Percentiles rank a stretch among this genome's conserved stretches.
phyloP scores from a whole-genome alignment of 2,113 vertebrate species.

The Gymnogyps californianus region DNA sequence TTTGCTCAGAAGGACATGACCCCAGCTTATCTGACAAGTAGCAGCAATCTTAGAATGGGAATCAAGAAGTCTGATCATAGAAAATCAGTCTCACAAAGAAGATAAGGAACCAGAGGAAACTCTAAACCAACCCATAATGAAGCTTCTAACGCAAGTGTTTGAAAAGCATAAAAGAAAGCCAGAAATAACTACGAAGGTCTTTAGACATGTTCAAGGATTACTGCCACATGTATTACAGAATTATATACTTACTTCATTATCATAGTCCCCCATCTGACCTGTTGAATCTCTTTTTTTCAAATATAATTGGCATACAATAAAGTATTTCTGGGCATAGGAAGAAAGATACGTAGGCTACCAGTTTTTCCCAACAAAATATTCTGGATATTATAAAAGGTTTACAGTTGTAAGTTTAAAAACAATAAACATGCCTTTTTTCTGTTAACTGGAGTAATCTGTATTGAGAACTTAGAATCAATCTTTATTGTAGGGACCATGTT shows the following conservation, averaged over 20 bases:
- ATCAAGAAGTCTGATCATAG: not conserved
- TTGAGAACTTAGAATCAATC: not conserved
- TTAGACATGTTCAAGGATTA: not conserved
- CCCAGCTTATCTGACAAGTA: rapidly evolving
- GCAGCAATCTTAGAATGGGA: rapidly evolving
- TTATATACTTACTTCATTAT: not conserved
- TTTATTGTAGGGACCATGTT: not conserved
- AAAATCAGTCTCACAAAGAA: not conserved
- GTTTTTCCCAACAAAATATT: not conserved
- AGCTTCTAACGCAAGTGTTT: not conserved
- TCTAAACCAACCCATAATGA: not conserved
- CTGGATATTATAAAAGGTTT: not conserved
- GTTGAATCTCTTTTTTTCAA: not conserved
- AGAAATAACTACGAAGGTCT: not conserved
- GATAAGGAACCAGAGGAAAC: not conserved
- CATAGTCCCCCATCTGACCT: not conserved
- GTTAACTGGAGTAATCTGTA: not conserved
- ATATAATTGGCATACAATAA: not conserved
- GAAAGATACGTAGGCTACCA: not conserved
- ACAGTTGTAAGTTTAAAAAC: not conserved
- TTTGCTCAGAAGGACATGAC: rapidly evolving
- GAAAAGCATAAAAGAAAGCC: not conserved
- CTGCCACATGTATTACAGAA: not conserved
- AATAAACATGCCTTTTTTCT: not conserved
- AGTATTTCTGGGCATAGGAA: not conserved